phyloP scores from a whole-genome alignment of 1,140 invertebrate genomes.

The Drosophila nasuta region DNA sequence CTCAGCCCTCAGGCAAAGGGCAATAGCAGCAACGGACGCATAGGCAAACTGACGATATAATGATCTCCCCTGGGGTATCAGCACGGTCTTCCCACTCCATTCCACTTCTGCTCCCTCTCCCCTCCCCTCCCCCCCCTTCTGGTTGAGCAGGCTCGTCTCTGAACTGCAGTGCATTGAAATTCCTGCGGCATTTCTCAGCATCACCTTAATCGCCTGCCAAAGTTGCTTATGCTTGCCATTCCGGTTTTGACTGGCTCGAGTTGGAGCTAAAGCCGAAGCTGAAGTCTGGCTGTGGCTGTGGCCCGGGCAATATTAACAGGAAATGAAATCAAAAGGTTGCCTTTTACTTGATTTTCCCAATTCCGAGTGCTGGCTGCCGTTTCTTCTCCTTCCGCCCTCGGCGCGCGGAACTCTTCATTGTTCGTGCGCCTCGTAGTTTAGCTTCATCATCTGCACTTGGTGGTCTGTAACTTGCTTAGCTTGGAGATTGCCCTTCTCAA shows the following conservation, averaged over 20 bases:
- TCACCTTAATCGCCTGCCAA: conserved; percentile 83
- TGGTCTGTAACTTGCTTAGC: conserved; percentile 58
- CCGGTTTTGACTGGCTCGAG: conserved; percentile 33
- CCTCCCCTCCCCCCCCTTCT: not conserved
- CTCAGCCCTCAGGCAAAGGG: conserved; percentile 6
- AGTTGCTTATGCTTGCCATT: conserved; percentile 75
- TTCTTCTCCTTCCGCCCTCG: not conserved
- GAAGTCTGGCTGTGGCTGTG: conserved; percentile 8
- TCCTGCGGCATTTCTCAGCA: conserved; percentile 74
- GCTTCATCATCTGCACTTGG: conserved; percentile 79
- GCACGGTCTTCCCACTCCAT: not conserved
- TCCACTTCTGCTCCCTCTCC: not conserved
- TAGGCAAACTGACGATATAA: conserved; percentile 76
- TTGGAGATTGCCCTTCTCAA: conserved; percentile 20
- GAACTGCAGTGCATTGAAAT: conserved; percentile 71
- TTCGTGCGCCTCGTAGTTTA: conserved; percentile 73
- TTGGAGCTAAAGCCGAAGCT: too few relatives aligned
- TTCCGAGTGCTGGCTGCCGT: conserved; percentile 48
- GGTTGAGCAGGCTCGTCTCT: not conserved
- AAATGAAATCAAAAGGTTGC: conserved; percentile 83
- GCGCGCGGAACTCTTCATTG: conserved; percentile 42
- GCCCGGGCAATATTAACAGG: conserved; percentile 76
- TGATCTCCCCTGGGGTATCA: conserved; percentile 72
- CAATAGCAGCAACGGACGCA: conserved; percentile 27
- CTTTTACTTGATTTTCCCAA: conserved; percentile 80